Evolutionary conservation across 2,113 vertebrate genomes (phyloP).

Genomic region (Aspiorhynchus laticeps): DNA sequence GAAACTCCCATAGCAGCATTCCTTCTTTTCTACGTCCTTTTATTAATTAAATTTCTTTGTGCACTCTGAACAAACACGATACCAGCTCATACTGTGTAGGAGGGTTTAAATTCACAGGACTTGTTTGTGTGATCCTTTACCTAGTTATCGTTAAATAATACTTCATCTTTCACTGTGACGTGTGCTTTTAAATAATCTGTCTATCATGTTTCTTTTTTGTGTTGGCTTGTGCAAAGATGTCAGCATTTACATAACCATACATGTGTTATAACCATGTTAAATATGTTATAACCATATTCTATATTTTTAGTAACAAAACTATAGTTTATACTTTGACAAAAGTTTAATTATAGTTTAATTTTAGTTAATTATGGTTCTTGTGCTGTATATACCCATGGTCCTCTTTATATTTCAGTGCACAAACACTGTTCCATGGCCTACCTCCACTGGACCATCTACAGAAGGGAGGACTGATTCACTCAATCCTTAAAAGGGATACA

Average conservation of each 20-base stretch:
- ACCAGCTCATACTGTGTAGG: not conserved
- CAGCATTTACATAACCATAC: not conserved
- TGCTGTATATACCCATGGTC: not conserved
- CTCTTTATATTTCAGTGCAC: conserved; percentile 59
- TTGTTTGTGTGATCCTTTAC: not conserved
- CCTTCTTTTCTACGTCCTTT: not conserved
- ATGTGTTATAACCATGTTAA: not conserved
- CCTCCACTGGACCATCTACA: conserved; percentile 41
- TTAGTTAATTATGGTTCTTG: not conserved
- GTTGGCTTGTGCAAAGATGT: not conserved
- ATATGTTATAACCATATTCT: not conserved
- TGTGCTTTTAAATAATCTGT: not conserved
- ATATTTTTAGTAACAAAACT: not conserved
- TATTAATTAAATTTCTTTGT: not conserved
- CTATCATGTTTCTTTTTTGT: not conserved
- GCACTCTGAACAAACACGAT: too few relatives aligned
- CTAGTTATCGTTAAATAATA: not conserved
- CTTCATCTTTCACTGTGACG: not conserved
- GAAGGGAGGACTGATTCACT: conserved; percentile 36
- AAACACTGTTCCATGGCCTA: not conserved
- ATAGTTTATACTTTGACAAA: not conserved
- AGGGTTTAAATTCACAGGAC: not conserved
- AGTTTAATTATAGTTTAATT: not conserved
- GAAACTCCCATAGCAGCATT: not conserved
- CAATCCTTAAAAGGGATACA: conserved; percentile 8